phyloP scores from a whole-genome alignment of 2,888 invertebrate genomes.

The Monochamus alternatus region DNA sequence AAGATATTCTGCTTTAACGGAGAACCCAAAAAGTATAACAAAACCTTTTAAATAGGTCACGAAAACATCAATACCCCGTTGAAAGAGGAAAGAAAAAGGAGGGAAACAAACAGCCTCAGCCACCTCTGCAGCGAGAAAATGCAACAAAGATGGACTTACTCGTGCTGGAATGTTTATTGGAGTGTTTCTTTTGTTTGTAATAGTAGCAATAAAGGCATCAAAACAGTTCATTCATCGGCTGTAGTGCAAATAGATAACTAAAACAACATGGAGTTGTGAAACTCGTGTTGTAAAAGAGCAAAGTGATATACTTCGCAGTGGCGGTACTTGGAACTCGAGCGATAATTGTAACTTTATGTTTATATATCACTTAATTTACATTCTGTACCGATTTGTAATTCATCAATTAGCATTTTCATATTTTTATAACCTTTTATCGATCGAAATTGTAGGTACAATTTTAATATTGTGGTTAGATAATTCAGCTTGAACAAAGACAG shows the following conservation, averaged over 20 bases:
- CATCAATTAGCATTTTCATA: no score
- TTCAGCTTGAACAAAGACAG: no score
- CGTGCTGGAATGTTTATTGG: constrained; percentile 65
- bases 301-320: constrained; percentile 48
- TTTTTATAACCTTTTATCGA: no score
- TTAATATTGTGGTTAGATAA: no score
- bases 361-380: background rate
- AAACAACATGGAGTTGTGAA: constrained; percentile 65
- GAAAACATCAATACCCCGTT: constrained; percentile 60
- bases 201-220: constrained; percentile 68
- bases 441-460: no score
- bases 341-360: background rate
- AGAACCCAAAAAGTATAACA: constrained; percentile 43
- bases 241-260: constrained; percentile 66
- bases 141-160: constrained; percentile 62
- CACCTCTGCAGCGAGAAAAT: constrained; percentile 45
- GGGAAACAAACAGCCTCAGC: constrained; percentile 49
- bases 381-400: background rate
- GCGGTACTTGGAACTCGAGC: constrained; percentile 33
- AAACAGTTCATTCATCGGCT: constrained; percentile 68
- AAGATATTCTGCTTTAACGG: constrained; percentile 40
- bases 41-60: constrained; percentile 52
- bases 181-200: constrained; percentile 66
- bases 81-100: constrained; percentile 52
- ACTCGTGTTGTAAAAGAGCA: constrained; percentile 63